phyloP scores from a whole-genome alignment of 2,113 vertebrate genomes.

The Cygnus atratus region DNA sequence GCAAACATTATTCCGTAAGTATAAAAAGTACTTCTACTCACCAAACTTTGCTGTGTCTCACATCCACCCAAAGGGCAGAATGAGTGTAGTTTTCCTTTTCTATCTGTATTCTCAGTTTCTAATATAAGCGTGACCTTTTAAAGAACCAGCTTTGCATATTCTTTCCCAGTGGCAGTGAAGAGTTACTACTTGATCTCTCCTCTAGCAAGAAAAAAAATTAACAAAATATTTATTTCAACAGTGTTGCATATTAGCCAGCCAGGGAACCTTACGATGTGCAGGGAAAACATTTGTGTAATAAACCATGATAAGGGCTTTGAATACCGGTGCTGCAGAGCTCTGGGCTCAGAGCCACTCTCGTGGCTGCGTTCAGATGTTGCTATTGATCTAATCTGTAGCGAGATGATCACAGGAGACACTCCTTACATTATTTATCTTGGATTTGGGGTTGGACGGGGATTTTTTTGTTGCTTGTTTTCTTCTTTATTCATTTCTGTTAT shows the following conservation, averaged over 20 bases:
- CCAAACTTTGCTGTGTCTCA: not conserved
- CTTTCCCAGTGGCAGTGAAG: not conserved
- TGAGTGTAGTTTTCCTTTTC: not conserved
- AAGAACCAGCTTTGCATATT: not conserved
- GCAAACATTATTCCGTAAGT: not conserved
- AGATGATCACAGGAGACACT: conserved; percentile 35
- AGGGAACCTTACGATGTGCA: not conserved
- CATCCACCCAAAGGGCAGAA: not conserved
- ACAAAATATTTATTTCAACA: not conserved
- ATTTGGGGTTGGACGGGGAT: not conserved
- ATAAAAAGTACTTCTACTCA: not conserved
- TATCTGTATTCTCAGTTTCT: not conserved
- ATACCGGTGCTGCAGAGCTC: not conserved
- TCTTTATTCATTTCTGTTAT: not conserved
- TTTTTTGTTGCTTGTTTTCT: not conserved
- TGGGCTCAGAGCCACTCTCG: conserved; percentile 48
- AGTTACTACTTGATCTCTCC: conserved; percentile 2
- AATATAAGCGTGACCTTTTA: conserved; percentile 1
- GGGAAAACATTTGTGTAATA: conserved; percentile 13
- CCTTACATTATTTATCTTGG: conserved; percentile 35
- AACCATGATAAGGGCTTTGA: not conserved
- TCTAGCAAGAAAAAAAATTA: conserved; percentile 3
- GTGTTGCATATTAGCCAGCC: not conserved
- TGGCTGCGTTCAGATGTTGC: not conserved
- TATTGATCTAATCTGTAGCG: not conserved